Evolutionary conservation across 1,140 invertebrate species (phyloP).

Genomic region (Vanessa atalanta): DNA sequence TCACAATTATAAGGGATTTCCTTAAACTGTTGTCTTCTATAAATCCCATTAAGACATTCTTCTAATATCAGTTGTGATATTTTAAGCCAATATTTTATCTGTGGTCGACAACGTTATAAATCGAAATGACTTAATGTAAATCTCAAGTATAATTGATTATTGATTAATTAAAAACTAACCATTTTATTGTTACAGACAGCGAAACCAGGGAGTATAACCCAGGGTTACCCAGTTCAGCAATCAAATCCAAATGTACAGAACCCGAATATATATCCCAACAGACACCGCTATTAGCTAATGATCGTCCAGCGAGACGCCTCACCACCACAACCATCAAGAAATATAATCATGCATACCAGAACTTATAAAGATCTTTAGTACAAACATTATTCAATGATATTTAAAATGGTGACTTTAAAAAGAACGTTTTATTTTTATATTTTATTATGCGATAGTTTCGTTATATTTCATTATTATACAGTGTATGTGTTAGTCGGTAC

Average conservation of each 20-base stretch:
- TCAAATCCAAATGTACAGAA: slow-evolving; percentile 73
- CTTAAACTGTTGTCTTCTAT: no score
- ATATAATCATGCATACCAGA: slow-evolving; percentile 1
- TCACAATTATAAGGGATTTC: no score
- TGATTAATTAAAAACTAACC: background rate
- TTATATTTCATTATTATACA: no score
- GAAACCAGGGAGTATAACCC: slow-evolving; percentile 76
- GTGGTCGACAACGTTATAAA: no score
- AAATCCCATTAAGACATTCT: no score
- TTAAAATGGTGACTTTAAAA: background rate
- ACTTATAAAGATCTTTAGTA: background rate
- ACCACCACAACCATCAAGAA: background rate
- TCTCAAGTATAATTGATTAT: no score
- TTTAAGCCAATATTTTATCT: no score
- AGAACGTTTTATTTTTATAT: background rate
- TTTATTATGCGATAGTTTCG: background rate
- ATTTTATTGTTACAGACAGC: slow-evolving; percentile 53
- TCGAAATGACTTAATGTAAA: no score
- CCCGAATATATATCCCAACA: slow-evolving; percentile 72
- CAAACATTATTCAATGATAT: background rate
- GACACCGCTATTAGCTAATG: slow-evolving; percentile 72
- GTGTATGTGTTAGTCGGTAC: no score
- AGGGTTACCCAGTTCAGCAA: slow-evolving; percentile 77
- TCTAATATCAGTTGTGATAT: no score
- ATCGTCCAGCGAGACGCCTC: slow-evolving; percentile 15